These are phyloP conservation scores for Zosterops pallidus DNA, from an alignment of 2,113 vertebrate genomes.

Conservation along the genomic window DNA sequence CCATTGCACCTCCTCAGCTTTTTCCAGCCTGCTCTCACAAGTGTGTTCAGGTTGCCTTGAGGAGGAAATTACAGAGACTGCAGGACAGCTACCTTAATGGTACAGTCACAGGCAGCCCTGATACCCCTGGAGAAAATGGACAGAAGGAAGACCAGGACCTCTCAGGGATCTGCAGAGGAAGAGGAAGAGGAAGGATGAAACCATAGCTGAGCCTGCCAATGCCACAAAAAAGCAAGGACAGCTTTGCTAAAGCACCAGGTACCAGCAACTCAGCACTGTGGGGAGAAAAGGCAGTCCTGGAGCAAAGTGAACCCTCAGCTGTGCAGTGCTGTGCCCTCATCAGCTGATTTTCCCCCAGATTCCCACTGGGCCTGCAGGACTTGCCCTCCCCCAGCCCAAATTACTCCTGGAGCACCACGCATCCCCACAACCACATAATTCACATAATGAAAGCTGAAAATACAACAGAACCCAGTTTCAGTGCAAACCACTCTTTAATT, in stretches of 20 bases:
- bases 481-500: constrained; percentile 71
- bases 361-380: background rate
- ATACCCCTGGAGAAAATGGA: background rate
- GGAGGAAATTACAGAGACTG: background rate
- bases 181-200: background rate
- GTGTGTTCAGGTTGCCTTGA: background rate
- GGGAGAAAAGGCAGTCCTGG: background rate
- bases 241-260: background rate
- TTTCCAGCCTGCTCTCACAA: background rate
- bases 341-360: background rate
- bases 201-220: background rate
- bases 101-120: background rate
- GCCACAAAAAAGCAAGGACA: background rate
- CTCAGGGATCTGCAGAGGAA: background rate
- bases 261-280: background rate
- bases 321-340: background rate
- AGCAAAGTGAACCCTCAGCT: background rate
- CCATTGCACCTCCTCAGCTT: background rate
- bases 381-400: background rate
- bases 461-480: constrained; percentile 29
- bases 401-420: background rate
- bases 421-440: background rate
- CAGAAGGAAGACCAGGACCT: background rate
- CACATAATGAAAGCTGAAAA: background rate
- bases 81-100: background rate